Evolutionary conservation across 2,797 vertebrate genomes (phyloP), one percentile per base, ranked within the genome.

Genomic region (Xenops minutus): DNA sequence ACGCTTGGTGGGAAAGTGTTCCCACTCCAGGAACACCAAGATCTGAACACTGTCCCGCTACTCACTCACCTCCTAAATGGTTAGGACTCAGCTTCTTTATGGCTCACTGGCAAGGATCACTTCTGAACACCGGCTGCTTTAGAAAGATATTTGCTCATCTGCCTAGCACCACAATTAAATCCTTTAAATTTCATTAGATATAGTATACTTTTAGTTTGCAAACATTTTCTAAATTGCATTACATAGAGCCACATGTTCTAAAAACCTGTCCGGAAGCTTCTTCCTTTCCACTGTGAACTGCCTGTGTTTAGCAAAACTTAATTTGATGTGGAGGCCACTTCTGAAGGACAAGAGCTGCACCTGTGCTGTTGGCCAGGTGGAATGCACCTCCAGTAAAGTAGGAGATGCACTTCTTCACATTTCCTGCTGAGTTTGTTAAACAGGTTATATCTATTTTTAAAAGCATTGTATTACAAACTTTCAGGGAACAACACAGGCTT

Each of bases 361-460:
- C 97, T 97, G 97, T 94, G 95, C 80, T 93, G 71, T 51, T 96
- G 93, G 89, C 96, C 97, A 95, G 93, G 69, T 87, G 81, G 96
- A 95, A 86, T 92, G 93, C 93, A 97, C 97, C 96, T 96, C 97
- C 94, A 96, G 85, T 93, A 92, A 97, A 97, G 96, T 55, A 82
- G 67, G 88, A 93, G 95, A 96, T 90, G 77, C 88, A 85, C 96
- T 97, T 96, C 91, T 96, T 93, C 97, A 96, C 96, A 97, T 97
- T 97, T 97, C 96, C 82, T 75, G 95, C 93, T 96, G 61, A 97
- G 97, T 98, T 88, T 48, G 96, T 96, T 93, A 83, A 98, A 97
- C 98, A 96, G 97, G 98, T 97, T 98, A 96, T 93, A 96, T 95
- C 91, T 92, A 93, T 96, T 95, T 63, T 96, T 94, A 96, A 97